Percentiles rank a stretch among this genome's conserved stretches.
These are phyloP conservation scores for Smutsia temminckii DNA, from an alignment of 2,797 vertebrate species.

Conservation along the genomic window DNA sequence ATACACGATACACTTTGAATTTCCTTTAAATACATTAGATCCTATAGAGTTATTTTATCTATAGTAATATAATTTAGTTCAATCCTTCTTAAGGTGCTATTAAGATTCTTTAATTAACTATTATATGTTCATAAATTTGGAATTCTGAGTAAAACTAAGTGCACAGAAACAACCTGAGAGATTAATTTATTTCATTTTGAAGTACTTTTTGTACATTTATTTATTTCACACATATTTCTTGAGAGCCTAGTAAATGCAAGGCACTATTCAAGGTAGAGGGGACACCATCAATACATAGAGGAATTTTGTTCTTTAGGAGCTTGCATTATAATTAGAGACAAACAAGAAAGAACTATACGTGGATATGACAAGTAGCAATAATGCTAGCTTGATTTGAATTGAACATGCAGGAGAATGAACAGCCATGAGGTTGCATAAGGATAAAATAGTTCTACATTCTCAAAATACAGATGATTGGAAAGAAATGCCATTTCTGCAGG, in stretches of 20 bases:
- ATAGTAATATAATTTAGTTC: background rate
- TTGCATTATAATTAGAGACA: background rate
- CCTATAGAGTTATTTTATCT: background rate
- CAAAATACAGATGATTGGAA: background rate
- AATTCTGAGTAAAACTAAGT: constrained; percentile 17
- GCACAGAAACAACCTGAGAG: background rate
- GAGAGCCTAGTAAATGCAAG: background rate
- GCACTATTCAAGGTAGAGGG: background rate
- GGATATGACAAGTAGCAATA: background rate
- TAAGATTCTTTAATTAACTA: background rate
- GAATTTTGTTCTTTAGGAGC: background rate
- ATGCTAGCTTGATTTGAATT: background rate
- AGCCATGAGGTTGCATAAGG: background rate
- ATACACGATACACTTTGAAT: background rate
- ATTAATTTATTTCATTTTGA: background rate
- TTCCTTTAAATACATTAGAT: background rate
- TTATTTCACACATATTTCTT: background rate
- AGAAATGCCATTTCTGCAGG: background rate
- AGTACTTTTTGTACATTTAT: background rate
- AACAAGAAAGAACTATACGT: background rate
- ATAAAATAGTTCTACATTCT: background rate
- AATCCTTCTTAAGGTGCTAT: background rate
- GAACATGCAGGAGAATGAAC: background rate
- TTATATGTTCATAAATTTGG: background rate
- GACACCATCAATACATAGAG: background rate